A percentile compares a stretch with the other conserved stretches of the same genome.
These are phyloP conservation scores for Eulithis prunata DNA, from an alignment of 2,888 invertebrate species.

Conservation along the genomic window DNA sequence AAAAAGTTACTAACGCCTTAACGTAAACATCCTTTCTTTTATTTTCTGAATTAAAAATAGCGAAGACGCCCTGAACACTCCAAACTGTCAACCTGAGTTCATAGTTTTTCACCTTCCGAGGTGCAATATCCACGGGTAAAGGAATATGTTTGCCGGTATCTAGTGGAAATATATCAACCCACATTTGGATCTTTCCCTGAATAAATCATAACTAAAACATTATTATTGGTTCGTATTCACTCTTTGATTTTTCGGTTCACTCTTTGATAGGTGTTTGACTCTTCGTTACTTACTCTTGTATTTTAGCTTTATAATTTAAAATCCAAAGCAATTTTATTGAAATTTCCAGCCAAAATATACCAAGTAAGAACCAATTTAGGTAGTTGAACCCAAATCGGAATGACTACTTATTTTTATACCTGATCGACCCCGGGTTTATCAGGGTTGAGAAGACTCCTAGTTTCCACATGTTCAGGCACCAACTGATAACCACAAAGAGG, in stretches of 20 bases:
- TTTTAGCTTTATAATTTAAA: too few species aligned
- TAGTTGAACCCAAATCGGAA: background rate
- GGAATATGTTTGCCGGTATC: constrained; percentile 86
- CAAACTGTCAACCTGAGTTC: constrained; percentile 88
- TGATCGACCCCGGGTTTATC: constrained; percentile 86
- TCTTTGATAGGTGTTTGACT: too few species aligned
- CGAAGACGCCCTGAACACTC: constrained; percentile 84
- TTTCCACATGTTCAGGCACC: constrained; percentile 97
- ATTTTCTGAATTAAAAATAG: constrained; percentile 88
- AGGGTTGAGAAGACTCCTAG: constrained; percentile 89
- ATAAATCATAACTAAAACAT: background rate
- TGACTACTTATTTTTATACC: constrained; percentile 44
- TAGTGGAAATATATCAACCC: constrained; percentile 92
- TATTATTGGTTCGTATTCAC: too few species aligned
- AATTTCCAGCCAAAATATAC: too few species aligned
- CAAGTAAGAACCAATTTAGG: too few species aligned
- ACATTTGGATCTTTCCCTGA: constrained; percentile 95
- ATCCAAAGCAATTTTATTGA: too few species aligned
- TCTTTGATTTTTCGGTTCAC: too few species aligned
- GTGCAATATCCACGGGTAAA: constrained; percentile 90
- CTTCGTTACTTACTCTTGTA: too few species aligned
- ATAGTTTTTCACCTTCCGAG: constrained; percentile 87
- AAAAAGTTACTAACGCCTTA: constrained; percentile 83
- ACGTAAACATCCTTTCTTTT: constrained; percentile 91
- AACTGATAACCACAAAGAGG: constrained; percentile 90